Evolutionary conservation across 30 jellyfish, hydroid and myxozoan genomes (phyloP).

Genomic region (Aurelia sp.): DNA sequence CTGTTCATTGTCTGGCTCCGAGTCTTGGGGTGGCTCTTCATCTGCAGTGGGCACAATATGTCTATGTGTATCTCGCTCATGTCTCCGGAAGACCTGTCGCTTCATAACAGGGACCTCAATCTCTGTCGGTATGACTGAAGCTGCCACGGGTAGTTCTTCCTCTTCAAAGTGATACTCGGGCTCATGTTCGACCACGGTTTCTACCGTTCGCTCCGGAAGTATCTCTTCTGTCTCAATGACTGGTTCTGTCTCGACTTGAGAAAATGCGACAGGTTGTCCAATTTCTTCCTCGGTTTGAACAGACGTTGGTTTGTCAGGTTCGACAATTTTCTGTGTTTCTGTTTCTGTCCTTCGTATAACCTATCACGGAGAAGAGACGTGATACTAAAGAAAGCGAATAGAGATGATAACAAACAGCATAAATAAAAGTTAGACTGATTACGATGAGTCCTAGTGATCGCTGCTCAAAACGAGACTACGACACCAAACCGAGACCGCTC

Average conservation of each 20-base stretch:
- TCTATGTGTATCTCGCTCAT: neutral
- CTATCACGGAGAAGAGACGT: neutral
- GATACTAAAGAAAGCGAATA: too few relatives aligned
- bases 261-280: constrained; percentile 2
- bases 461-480: too few relatives aligned
- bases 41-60: constrained; percentile 13
- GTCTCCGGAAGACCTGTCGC: neutral
- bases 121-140: neutral
- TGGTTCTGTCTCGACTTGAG: neutral
- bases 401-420: neutral
- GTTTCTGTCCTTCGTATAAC: constrained; percentile 29
- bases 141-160: neutral
- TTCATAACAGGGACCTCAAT: constrained; percentile 6
- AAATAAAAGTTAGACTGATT: too few relatives aligned
- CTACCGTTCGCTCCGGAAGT: neutral
- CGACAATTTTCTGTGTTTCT: constrained; percentile 12
- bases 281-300: constrained; percentile 2
- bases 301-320: neutral
- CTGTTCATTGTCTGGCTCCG: neutral
- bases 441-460: too few relatives aligned
- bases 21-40: neutral
- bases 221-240: constrained; percentile 27
- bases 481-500: too few relatives aligned
- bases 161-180: neutral
- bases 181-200: constrained; percentile 7